These are phyloP conservation scores for Nysson spinosus DNA, from an alignment of 2,888 invertebrate species.

Conservation along the genomic window DNA sequence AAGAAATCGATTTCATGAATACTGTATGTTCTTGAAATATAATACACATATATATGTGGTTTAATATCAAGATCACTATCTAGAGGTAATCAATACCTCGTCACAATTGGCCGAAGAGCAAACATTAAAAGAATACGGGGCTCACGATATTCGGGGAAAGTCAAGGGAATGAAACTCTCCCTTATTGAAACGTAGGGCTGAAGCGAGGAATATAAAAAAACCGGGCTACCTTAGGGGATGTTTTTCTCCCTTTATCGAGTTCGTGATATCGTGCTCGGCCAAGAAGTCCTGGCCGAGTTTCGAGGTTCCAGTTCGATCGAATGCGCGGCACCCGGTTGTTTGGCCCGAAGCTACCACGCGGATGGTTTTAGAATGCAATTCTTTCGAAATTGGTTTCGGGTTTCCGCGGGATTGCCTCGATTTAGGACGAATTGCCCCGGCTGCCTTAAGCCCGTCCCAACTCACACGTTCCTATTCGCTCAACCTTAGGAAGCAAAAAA, in stretches of 20 bases:
- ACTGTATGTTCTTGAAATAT: no score
- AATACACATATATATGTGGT: no score
- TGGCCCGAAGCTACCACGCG: conserved; percentile 56
- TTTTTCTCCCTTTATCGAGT: not conserved
- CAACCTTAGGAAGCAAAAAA: conserved; percentile 24
- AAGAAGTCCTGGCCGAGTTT: conserved; percentile 25
- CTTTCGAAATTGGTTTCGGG: conserved; percentile 72
- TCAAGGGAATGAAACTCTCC: no score
- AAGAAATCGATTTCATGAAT: no score
- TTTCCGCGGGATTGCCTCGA: conserved; percentile 69
- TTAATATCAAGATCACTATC: no score
- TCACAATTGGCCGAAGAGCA: no score
- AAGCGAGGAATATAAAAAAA: not conserved
- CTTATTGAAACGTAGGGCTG: not conserved
- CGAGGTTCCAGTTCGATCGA: conserved; percentile 32
- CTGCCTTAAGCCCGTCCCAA: conserved; percentile 30
- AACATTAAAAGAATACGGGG: no score
- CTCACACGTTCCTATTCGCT: conserved; percentile 1
- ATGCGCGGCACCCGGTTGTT: conserved; percentile 39
- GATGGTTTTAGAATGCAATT: conserved; percentile 72
- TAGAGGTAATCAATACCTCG: no score
- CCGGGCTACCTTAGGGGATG: not conserved
- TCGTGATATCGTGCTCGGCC: conserved; percentile 27
- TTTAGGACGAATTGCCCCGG: conserved; percentile 65
- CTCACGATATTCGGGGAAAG: no score